Evolutionary conservation across 2,888 invertebrate genomes (phyloP), one percentile per base, ranked within the genome.

Genomic region (Thera obeliscata): DNA sequence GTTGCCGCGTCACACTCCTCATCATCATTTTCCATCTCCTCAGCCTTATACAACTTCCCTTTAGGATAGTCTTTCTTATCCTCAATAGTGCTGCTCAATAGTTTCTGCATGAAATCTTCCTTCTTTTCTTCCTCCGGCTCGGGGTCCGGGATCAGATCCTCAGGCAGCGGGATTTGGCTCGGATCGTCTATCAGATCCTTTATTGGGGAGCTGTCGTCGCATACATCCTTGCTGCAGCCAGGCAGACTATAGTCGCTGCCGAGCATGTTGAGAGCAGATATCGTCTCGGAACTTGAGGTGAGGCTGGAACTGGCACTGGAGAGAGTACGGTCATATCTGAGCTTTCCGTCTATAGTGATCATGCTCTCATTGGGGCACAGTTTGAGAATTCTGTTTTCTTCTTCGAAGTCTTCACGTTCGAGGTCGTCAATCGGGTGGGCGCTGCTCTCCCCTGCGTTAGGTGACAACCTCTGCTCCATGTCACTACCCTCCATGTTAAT

Each of bases 351-450:
- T 2, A 91, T 89, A 55, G 89, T 85, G 81, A 93, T 87, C 56
- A 69, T 69, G 49, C 60, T 66, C 2, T 69, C 63, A 36, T 84
- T 87, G 3, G 92, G 87, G 74, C 91, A 91, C 66, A 89, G 89
- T 61, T 91, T 91, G 57, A 92, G 77, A 67, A 94, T 85, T 55
- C 91, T 82, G 72, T 93, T 93, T 72, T 94, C 93, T 71, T 93
- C 93, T 58, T 93, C 92, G 52, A 93, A 94, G 70, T 94, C 94
- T 69, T 90, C 87, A 2, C 93, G 81, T 73, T 94, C 94, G 48
- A 94, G 81, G 54, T 92, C 90, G 64, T 94, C 93, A 65, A 91
- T 91, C 67, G 83, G 84, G 76, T 88, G 86, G 64, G 85, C 80
- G 60, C 70, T 80, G 76, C 78, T 82, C 61, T 80, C 80, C 50